phyloP scores from a whole-genome alignment of 1,140 invertebrate species.

The Dendroctonus valens region DNA sequence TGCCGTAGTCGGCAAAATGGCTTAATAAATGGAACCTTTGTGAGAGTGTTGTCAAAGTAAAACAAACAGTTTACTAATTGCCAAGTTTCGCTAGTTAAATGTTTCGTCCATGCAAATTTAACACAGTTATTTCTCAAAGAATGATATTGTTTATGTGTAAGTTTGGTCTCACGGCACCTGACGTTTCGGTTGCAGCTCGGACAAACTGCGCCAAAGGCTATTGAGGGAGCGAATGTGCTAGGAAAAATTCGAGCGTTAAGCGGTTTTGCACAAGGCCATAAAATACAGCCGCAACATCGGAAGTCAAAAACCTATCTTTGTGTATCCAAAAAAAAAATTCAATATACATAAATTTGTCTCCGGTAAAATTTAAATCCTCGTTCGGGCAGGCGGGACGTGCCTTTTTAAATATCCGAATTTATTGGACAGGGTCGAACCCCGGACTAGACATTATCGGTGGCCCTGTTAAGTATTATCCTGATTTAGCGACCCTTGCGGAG shows the following conservation, averaged over 20 bases:
- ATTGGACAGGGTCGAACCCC: constrained; percentile 19
- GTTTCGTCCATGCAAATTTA: too few relatives aligned
- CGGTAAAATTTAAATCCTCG: constrained; percentile 22
- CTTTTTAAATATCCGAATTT: constrained; percentile 28
- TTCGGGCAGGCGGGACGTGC: constrained; percentile 14
- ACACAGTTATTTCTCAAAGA: too few relatives aligned
- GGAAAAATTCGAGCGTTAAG: not conserved
- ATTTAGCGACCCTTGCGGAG: constrained; percentile 18
- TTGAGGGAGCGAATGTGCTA: not conserved
- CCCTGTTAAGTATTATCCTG: constrained; percentile 26
- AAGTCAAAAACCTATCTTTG: constrained; percentile 11
- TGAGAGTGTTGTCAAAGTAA: too few relatives aligned
- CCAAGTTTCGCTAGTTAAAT: too few relatives aligned
- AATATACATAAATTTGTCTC: constrained; percentile 30
- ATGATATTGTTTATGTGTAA: too few relatives aligned
- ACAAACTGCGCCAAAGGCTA: too few relatives aligned
- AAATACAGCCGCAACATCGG: constrained; percentile 4
- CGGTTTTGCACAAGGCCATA: not conserved
- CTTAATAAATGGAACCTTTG: too few relatives aligned
- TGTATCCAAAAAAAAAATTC: constrained; percentile 22
- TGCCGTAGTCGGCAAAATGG: too few relatives aligned
- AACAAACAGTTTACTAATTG: too few relatives aligned
- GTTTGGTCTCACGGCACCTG: too few relatives aligned
- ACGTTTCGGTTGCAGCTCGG: too few relatives aligned
- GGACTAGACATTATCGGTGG: constrained; percentile 21